Evolutionary conservation across 2,888 invertebrate species (phyloP).

Genomic region (Nomada ruficornis): DNA sequence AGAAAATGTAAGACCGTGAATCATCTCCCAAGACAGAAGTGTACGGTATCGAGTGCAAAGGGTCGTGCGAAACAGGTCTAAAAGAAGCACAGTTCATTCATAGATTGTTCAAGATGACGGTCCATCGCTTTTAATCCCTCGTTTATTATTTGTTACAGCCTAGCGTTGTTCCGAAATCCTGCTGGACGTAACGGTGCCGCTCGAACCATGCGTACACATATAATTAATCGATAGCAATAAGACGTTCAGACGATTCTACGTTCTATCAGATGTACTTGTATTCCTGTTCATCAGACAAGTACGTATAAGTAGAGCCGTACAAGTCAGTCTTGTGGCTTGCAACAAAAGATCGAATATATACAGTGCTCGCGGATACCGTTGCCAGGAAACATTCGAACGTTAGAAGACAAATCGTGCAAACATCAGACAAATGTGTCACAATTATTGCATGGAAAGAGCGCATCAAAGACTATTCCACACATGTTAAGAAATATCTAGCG

Average conservation of each 20-base stretch:
- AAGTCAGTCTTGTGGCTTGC: background rate
- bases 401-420: slow-evolving; percentile 33
- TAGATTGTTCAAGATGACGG: slow-evolving; percentile 49
- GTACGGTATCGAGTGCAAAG: slow-evolving; percentile 72
- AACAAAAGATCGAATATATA: slow-evolving; percentile 23
- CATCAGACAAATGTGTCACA: slow-evolving; percentile 31
- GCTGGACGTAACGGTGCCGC: slow-evolving; percentile 51
- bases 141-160: slow-evolving; percentile 19
- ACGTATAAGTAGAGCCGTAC: slow-evolving; percentile 13
- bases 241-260: slow-evolving; percentile 34
- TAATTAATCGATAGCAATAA: slow-evolving; percentile 61
- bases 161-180: slow-evolving; percentile 52
- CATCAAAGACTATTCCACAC: slow-evolving; percentile 14
- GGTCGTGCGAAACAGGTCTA: slow-evolving; percentile 70
- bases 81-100: slow-evolving; percentile 67
- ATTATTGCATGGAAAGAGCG: slow-evolving; percentile 3
- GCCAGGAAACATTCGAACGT: slow-evolving; percentile 18
- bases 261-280: slow-evolving; percentile 19
- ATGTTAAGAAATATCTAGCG: background rate
- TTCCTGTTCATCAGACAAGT: slow-evolving; percentile 41
- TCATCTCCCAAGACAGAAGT: slow-evolving; percentile 62
- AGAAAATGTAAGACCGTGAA: slow-evolving; percentile 63
- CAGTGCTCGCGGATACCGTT: slow-evolving; percentile 31
- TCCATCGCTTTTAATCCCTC: slow-evolving; percentile 39
- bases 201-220: slow-evolving; percentile 27